Base-by-base conservation (phyloP, 2,888 invertebrate genomes). In the Achlya flavicornis region DNA sequence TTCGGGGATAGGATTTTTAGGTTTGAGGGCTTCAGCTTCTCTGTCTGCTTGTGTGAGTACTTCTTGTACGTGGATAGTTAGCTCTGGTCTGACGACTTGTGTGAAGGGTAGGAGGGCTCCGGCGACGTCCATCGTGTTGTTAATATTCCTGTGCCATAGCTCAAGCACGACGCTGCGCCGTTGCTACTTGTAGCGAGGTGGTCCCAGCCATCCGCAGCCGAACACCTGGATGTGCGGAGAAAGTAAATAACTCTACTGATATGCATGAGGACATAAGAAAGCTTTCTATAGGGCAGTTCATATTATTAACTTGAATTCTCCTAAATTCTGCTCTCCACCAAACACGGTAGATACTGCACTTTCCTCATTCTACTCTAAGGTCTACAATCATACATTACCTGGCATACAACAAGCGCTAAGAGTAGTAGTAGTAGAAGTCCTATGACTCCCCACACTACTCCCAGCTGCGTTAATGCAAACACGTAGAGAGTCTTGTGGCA, bases 401-500 rank as follows among this genome's bases (percentile, higher is more conserved):
- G 96, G 84, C 96, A 96, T 58, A 95, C 89, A 14, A 96, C 94
- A 58, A 97, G 89, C 4, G 95, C 94, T 58, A 96, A 74, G 5
- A 95, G 87, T 11, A 96, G 82, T 48, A 96, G 75, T n/a, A 95
- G 72, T 62, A 96, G 79, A 35, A 95, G 80, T 1, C 93, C 94
- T 14, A 96, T 77, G 7, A 96, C 91, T 0, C 95, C 94, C 92
- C 97, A 97, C 58, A 96, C 94, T 33, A 96, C 94, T 64, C 95
- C 94, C 0, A 97, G 94, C 81, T 97, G 97, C 53, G 96, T 95
- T 65, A 97, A 81, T 0, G 97, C 95, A 84, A 97, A 97, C 78
- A 96, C 94, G 87, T 97, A 97, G 38, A 97, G 94, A 0, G 96
- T 96, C 71, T 95, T 94, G 81, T 96, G 95, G 81, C 97, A 97